Base-by-base conservation (phyloP, 2,888 invertebrate species). In the Gari tellinella region DNA sequence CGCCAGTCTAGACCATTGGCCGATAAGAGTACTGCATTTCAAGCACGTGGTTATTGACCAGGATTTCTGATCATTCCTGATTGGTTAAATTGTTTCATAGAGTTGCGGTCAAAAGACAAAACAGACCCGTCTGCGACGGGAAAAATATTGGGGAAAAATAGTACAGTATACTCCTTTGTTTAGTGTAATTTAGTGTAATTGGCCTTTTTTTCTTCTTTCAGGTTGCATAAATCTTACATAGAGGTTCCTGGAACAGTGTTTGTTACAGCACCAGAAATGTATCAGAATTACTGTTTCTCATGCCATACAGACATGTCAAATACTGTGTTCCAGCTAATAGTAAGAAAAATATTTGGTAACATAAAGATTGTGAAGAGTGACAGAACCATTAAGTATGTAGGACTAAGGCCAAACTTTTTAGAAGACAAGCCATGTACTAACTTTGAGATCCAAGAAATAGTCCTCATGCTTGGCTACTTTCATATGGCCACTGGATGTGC, bases 161-260 rank as follows among this genome's bases (percentile, higher is more conserved):
- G n/a, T n/a, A n/a, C n/a, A n/a, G n/a, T n/a, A n/a, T n/a, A n/a
- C n/a, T n/a, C n/a, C n/a, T n/a, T n/a, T n/a, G n/a, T n/a, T n/a
- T n/a, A n/a, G n/a, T n/a, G n/a, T n/a, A n/a, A n/a, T n/a, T n/a
- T n/a, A n/a, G n/a, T n/a, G n/a, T n/a, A n/a, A n/a, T n/a, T n/a
- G n/a, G n/a, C n/a, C n/a, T 31, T 31, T 43, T 41, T 41, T 5
- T 15, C 25, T 31, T 17, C 43, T 61, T 26, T 40, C 31, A 61
- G 51, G 61, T 17, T 61, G 12, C 61, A 61, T 38, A 61, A 38
- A 17, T n/a, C 14, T 23, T 61, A 51, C 31, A 61, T 61, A 17
- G 51, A 41, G 25, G 61, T 61, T 21, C 61, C 51, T 14, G 61
- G 61, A 25, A 25, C 61, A 48, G 49, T 61, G 41, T 41, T n/a